Evolutionary conservation across 2,888 invertebrate genomes (phyloP).

Genomic region (Gerris lacustris): DNA sequence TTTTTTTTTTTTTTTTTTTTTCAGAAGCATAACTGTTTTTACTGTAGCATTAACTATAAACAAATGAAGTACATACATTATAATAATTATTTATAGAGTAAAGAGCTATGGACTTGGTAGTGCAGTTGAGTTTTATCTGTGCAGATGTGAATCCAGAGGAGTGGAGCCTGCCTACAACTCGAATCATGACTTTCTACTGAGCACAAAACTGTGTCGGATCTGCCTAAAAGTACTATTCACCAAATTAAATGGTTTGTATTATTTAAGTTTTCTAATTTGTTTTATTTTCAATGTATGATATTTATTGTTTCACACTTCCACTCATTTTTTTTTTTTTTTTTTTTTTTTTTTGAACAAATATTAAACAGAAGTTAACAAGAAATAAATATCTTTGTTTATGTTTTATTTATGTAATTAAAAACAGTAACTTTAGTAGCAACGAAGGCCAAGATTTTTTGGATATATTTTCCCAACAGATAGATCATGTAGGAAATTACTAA

Average conservation of each 20-base stretch:
- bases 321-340: too few relatives aligned
- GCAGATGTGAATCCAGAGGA: constrained; percentile 30
- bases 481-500: too few relatives aligned
- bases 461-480: too few relatives aligned
- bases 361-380: too few relatives aligned
- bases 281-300: not conserved
- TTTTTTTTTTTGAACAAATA: too few relatives aligned
- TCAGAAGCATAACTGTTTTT: too few relatives aligned
- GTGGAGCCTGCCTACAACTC: constrained; percentile 26
- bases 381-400: too few relatives aligned
- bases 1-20: too few relatives aligned
- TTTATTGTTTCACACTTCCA: not conserved
- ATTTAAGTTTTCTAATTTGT: not conserved
- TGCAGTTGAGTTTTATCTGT: constrained; percentile 22
- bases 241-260: not conserved
- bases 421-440: too few relatives aligned
- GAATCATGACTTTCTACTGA: constrained; percentile 27
- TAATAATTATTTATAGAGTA: constrained; percentile 1
- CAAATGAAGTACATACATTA: not conserved
- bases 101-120: not conserved
- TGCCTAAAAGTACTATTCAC: not conserved
- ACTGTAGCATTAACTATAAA: not conserved
- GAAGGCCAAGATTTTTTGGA: too few relatives aligned
- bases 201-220: not conserved
- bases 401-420: too few relatives aligned